Evolutionary conservation across 2,113 vertebrate species (phyloP), one percentile per base, ranked within the genome.

Genomic region (Dipodomys ordii): DNA sequence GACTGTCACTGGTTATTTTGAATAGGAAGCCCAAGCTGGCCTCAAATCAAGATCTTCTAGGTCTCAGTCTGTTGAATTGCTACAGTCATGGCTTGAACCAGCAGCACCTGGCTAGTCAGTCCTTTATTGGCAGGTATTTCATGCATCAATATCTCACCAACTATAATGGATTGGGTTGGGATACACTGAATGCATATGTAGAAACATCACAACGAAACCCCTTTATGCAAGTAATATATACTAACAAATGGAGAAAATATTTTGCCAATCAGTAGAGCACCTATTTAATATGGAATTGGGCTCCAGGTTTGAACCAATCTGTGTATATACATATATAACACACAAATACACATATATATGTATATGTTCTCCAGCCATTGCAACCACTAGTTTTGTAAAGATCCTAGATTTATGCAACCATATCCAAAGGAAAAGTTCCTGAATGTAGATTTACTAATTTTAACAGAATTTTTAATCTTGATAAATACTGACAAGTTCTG

Each of bases 381-480:
- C 30, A 20, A 67, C 65, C 35, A n/a, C 3, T 19, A 9, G 2
- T 72, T 11, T 44, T 76, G 30, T 67, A 28, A 62, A 25, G 57
- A 62, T 77, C 20, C 80, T 90, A 57, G 7, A 60, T 82, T 81
- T 62, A 62, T 49, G 23, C 11, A 91, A 64, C 20, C 35, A 2
- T 20, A 22, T 60, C 39, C 46, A 18, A 53, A 90, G 35, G 6
- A 53, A 72, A 82, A 74, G 18, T 88, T 81, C 32, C 23, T 44
- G 22, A 49, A 78, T 25, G 0, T 91, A n/a, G 9, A 71, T 19
- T 90, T 62, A 32, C 16, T 80, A 60, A 0, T 19, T 79, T 30
- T 78, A 83, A 93, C 32, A 80, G 13, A 4, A 83, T 13, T 60
- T 71, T 12, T 6, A 86, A 91, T 83, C 93, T 91, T 93, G 12